Evolutionary conservation across 2,113 vertebrate genomes (phyloP), one percentile per base, ranked within the genome.

Genomic region (Hassar affinis): DNA sequence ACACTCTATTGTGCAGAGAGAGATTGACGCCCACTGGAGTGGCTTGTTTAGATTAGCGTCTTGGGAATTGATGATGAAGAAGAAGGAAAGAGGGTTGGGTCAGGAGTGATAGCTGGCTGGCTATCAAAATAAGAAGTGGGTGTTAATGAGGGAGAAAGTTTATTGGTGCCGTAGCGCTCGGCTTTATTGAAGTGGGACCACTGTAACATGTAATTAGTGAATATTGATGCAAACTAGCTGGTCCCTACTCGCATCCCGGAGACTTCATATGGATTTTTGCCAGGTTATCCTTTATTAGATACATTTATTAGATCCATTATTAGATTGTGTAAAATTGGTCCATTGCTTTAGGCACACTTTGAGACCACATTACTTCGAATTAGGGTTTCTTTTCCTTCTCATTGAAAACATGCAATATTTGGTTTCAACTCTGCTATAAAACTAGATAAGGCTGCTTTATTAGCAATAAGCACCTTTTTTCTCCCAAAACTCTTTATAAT

Each of bases 131-230:
- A 30, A 79, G 71, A 75, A 75, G 80, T 69, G 78, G 80, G 80
- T 77, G 83, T 51, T 87, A 87, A 87, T 85, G 76, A 87, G 76
- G 38, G 66, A 79, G 83, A 87, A 83, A 61, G 80, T 82, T 80
- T 85, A 85, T 76, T 85, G 79, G 76, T 82, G 64, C 7, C 74
- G 86, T 57, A 74, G 33, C 27, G 52, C 59, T 69, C 59, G 38
- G 59, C 83, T 76, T 87, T 87, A 87, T 87, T 87, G 76, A 87
- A 84, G 80, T 85, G 86, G 86, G 86, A 87, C 80, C 76, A 3
- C 59, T 47, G 66, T 79, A 79, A 75, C 66, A 85, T 87, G 83
- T 79, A 87, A 87, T 87, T 87, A 85, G 86, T 49, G 51, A 68
- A 82, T 85, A 85, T 87, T 81, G 84, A 87, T 85, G 80, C 68